Evolutionary conservation across 2,113 vertebrate species (phyloP).

Genomic region (Arizona elegans): DNA sequence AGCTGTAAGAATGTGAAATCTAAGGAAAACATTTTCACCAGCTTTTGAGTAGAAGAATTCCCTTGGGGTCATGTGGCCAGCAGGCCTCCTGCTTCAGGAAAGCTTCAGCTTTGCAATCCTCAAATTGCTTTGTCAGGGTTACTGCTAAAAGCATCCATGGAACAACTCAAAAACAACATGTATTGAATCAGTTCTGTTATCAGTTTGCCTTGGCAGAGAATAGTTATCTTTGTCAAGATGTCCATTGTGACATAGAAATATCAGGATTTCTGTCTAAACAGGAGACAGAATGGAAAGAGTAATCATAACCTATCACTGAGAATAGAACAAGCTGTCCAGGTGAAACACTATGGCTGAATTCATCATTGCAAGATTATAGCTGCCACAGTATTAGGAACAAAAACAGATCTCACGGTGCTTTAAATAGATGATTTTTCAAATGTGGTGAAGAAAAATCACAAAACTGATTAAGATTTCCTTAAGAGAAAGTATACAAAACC

Average conservation of each 20-base stretch:
- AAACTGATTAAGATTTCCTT: not conserved
- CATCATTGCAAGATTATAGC: constrained; percentile 1
- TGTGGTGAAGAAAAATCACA: not conserved
- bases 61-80: too few relatives aligned
- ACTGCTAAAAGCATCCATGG: not conserved
- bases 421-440: not conserved
- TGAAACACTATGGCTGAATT: constrained; percentile 17
- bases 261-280: not conserved
- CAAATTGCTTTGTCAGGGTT: not conserved
- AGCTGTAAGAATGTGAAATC: too few relatives aligned
- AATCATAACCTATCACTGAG: constrained; percentile 32
- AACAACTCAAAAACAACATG: not conserved
- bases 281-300: constrained; percentile 16
- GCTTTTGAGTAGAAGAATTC: too few relatives aligned
- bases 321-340: not conserved
- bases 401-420: not conserved
- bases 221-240: not conserved
- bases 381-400: constrained; percentile 11
- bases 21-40: too few relatives aligned
- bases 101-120: too few relatives aligned
- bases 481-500: not conserved
- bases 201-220: not conserved
- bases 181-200: not conserved
- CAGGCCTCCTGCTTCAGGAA: too few relatives aligned
- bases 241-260: constrained; percentile 8